phyloP scores from a whole-genome alignment of 2,113 vertebrate genomes.

The Acanthochromis polyacanthus region DNA sequence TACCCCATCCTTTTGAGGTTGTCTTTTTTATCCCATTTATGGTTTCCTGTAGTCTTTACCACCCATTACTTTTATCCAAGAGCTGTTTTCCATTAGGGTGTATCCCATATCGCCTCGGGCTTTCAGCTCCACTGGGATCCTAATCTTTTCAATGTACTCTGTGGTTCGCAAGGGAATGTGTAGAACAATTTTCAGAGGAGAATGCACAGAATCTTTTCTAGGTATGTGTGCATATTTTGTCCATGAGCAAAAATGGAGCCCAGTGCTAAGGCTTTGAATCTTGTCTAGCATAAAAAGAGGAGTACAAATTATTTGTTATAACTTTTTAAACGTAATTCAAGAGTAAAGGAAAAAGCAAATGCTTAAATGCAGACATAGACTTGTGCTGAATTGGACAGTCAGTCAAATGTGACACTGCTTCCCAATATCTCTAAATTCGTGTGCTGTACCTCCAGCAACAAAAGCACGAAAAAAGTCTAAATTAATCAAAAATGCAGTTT shows the following conservation, averaged over 20 bases:
- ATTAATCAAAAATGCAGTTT: slow-evolving; percentile 25
- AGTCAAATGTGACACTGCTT: slow-evolving; percentile 39
- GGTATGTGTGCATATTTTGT: slow-evolving; percentile 22
- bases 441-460: slow-evolving; percentile 34
- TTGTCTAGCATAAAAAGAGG: neutral
- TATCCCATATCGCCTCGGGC: slow-evolving; percentile 61
- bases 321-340: slow-evolving; percentile 3
- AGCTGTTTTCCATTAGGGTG: slow-evolving; percentile 58
- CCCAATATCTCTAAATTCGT: slow-evolving; percentile 35
- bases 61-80: slow-evolving; percentile 57
- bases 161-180: slow-evolving; percentile 28
- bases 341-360: slow-evolving; percentile 8
- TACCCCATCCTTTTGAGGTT: slow-evolving; percentile 6
- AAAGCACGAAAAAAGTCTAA: neutral
- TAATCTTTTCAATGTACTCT: slow-evolving; percentile 34
- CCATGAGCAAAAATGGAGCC: neutral
- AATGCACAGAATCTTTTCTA: slow-evolving; percentile 20
- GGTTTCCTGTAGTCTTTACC: slow-evolving; percentile 53
- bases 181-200: slow-evolving; percentile 27
- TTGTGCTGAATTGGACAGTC: slow-evolving; percentile 21
- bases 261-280: neutral
- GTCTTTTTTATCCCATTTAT: slow-evolving; percentile 51
- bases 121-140: slow-evolving; percentile 43
- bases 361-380: slow-evolving; percentile 14
- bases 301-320: slow-evolving; percentile 3